Conservation (phyloP, 2,797 vertebrate genomes). For the Alauda arvensis region DNA sequence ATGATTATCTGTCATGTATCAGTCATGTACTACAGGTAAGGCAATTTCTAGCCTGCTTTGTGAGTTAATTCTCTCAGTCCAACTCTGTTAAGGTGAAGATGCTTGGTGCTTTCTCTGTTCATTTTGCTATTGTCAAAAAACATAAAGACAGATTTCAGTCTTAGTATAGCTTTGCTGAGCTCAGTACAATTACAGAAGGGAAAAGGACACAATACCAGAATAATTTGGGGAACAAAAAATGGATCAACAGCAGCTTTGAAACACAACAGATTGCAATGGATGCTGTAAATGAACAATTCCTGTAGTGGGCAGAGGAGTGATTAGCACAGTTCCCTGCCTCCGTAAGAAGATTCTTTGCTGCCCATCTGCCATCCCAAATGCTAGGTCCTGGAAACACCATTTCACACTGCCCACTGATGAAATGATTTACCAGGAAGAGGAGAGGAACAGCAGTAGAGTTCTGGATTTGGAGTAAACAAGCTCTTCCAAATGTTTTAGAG, state of each 20-base stretch:
- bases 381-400: slow-evolving; percentile 38
- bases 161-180: not conserved
- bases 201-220: not conserved
- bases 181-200: not conserved
- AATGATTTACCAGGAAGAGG: slow-evolving; percentile 14
- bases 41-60: not conserved
- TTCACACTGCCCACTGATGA: slow-evolving; percentile 21
- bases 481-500: not conserved
- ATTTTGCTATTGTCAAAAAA: not conserved
- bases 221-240: not conserved
- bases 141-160: not conserved
- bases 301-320: slow-evolving; percentile 40
- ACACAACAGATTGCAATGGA: slow-evolving; percentile 34
- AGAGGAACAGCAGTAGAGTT: not conserved
- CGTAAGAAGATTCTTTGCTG: slow-evolving; percentile 4
- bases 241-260: slow-evolving; percentile 21
- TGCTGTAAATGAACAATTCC: slow-evolving; percentile 53
- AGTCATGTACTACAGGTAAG: not conserved
- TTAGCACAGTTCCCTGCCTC: slow-evolving; percentile 44
- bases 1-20: not conserved
- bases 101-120: not conserved
- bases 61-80: not conserved
- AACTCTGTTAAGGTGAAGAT: not conserved
- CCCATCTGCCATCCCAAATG: slow-evolving; percentile 51
- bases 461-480: slow-evolving; percentile 15